Conservation (phyloP, 2,888 invertebrate genomes). For the Zhengitettix transpicula region DNA sequence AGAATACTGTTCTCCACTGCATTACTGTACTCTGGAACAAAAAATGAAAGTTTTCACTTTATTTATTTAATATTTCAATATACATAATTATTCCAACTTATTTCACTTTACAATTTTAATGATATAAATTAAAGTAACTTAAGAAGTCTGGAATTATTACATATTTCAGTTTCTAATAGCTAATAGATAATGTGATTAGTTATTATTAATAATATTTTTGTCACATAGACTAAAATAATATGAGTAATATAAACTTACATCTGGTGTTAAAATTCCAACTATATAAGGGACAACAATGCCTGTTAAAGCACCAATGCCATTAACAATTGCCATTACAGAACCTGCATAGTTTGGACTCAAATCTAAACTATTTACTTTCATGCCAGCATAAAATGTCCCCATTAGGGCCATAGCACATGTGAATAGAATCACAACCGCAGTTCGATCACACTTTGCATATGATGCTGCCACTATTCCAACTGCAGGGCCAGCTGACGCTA, state of each 20-base stretch:
- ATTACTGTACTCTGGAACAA: constrained; percentile 22
- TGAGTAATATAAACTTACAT: constrained; percentile 29
- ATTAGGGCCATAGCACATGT: constrained; percentile 51
- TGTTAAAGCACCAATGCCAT: constrained; percentile 53
- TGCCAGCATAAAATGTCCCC: constrained; percentile 53
- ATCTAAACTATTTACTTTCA: constrained; percentile 51
- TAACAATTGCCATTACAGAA: constrained; percentile 49
- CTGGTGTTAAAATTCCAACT: constrained; percentile 45
- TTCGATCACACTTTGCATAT: constrained; percentile 47
- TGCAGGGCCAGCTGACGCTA: constrained; percentile 42
- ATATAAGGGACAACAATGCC: constrained; percentile 53
- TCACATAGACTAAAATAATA: neutral
- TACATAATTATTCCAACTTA: too few species aligned
- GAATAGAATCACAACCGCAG: constrained; percentile 41
- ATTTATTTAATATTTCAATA: too few species aligned
- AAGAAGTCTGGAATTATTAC: too few species aligned
- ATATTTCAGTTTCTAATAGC: too few species aligned
- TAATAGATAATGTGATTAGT: too few species aligned
- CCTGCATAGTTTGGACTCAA: constrained; percentile 49
- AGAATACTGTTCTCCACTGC: constrained; percentile 66
- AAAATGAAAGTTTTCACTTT: neutral
- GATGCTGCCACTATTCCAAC: constrained; percentile 49
- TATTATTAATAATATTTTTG: too few species aligned
- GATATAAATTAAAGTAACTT: too few species aligned
- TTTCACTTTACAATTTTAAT: too few species aligned